These are phyloP conservation scores for Acrocephalus scirpaceus DNA, from an alignment of 2,797 vertebrate species.

Conservation along the genomic window DNA sequence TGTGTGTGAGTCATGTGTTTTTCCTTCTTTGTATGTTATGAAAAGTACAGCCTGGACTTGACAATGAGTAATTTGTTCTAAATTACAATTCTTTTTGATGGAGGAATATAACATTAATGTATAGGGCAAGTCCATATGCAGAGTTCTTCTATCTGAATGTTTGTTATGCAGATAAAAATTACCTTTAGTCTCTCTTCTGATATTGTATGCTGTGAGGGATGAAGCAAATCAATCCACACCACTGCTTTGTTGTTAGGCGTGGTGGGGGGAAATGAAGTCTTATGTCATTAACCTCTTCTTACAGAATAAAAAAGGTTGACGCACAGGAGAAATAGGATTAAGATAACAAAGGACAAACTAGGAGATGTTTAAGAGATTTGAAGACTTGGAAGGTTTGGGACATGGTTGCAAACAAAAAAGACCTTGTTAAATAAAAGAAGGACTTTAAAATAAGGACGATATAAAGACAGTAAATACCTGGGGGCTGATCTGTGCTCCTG, in stretches of 20 bases:
- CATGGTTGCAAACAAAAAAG: background rate
- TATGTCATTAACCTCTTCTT: background rate
- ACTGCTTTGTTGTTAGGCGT: background rate
- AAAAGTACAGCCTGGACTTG: background rate
- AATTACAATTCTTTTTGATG: background rate
- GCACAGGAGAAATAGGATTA: accelerated
- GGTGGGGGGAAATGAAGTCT: accelerated
- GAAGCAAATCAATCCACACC: background rate
- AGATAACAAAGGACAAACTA: background rate
- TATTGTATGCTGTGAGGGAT: background rate
- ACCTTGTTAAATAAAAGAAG: background rate
- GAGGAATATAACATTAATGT: background rate
- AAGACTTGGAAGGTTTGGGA: background rate
- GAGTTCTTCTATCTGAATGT: background rate
- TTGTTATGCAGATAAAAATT: background rate
- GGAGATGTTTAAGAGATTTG: background rate
- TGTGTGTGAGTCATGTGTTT: background rate
- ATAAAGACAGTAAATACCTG: background rate
- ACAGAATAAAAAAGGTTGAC: background rate
- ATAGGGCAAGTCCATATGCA: background rate
- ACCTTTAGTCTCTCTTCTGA: accelerated
- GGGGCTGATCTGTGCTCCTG: background rate
- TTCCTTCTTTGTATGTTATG: background rate
- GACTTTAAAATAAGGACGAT: background rate
- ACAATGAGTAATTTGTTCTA: background rate